Conservation (phyloP, 2,113 vertebrate genomes). For the Podarcis cretensis region DNA sequence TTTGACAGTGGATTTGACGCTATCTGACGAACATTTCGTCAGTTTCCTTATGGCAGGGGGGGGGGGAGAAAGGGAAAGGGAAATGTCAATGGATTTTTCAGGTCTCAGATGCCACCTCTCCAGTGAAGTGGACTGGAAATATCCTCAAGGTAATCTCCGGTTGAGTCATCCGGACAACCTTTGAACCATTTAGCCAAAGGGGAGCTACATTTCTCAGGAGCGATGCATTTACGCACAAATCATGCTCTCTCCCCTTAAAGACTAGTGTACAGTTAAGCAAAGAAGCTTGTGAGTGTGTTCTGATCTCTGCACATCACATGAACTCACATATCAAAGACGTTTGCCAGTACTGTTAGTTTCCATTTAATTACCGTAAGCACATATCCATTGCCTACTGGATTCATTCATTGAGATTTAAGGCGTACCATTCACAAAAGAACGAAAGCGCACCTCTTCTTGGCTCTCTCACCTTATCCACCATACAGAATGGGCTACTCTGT, state of each 20-base stretch:
- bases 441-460: not conserved
- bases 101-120: not conserved
- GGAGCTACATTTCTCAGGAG: not conserved
- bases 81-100: slow-evolving; percentile 9
- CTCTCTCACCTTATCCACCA: slow-evolving; percentile 5
- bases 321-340: not conserved
- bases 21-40: not conserved
- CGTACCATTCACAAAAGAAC: not conserved
- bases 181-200: not conserved
- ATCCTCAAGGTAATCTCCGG: slow-evolving; percentile 1
- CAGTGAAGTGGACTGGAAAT: slow-evolving; percentile 10
- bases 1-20: slow-evolving; percentile 1
- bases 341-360: not conserved
- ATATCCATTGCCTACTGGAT: not conserved
- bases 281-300: not conserved
- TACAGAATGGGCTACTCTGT: not conserved
- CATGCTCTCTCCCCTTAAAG: not conserved
- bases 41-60: not conserved
- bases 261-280: not conserved
- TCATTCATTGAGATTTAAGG: not conserved
- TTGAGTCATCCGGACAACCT: not conserved
- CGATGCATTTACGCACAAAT: not conserved
- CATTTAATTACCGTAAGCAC: not conserved
- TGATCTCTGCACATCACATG: not conserved
- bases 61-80: not conserved